Evolutionary conservation across 2,888 invertebrate genomes (phyloP).

Genomic region (Chloroclystis v-ata): DNA sequence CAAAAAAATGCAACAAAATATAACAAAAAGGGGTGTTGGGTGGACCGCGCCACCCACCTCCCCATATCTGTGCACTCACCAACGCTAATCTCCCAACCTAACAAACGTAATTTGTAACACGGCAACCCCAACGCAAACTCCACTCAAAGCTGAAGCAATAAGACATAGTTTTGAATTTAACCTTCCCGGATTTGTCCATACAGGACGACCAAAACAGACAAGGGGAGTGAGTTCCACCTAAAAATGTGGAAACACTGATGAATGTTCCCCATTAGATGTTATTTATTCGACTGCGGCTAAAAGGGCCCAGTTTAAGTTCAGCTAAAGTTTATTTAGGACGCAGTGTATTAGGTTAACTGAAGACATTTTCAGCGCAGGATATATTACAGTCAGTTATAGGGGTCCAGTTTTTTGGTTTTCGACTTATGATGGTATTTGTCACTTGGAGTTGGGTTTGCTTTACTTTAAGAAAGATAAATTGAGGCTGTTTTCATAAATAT

Average conservation of each 20-base stretch:
- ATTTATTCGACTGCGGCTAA: constrained; percentile 79
- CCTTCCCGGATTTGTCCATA: constrained; percentile 42
- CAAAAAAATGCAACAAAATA: constrained; percentile 72
- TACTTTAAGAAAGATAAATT: constrained; percentile 17
- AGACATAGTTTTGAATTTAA: constrained; percentile 30
- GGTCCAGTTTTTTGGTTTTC: constrained; percentile 71
- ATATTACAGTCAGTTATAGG: constrained; percentile 67
- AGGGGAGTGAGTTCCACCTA: constrained; percentile 72
- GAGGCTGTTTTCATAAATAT: background rate
- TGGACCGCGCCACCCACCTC: constrained; percentile 53
- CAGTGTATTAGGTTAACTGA: constrained; percentile 73
- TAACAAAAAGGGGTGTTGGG: constrained; percentile 61
- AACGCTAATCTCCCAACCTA: constrained; percentile 66
- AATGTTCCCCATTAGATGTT: constrained; percentile 79
- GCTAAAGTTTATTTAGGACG: constrained; percentile 77
- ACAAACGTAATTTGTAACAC: constrained; percentile 61
- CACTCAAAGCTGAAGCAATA: constrained; percentile 31
- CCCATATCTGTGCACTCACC: constrained; percentile 73
- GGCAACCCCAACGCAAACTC: constrained; percentile 28
- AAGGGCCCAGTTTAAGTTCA: constrained; percentile 74
- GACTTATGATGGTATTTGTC: constrained; percentile 69
- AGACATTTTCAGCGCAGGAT: constrained; percentile 67
- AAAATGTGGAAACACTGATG: constrained; percentile 78
- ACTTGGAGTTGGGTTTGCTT: constrained; percentile 44
- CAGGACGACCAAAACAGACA: constrained; percentile 62